Evolutionary conservation across 2,888 invertebrate species (phyloP), one percentile per base, ranked within the genome.

Genomic region (Carpatolechia fugitivella): DNA sequence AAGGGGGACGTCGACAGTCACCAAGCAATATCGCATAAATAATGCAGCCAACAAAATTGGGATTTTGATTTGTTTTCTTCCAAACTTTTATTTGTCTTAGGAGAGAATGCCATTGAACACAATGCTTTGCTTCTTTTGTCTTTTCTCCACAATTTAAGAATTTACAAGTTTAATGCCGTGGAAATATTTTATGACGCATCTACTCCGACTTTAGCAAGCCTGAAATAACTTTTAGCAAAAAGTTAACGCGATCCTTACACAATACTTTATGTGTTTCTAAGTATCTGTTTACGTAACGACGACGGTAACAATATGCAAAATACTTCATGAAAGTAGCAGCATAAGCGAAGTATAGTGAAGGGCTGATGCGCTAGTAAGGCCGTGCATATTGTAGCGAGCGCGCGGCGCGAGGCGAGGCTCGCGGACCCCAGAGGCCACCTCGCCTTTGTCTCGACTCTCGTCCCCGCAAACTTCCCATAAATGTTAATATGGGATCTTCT

Each of bases 401-500:
- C 56, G 50, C 50, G 56, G 38, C 51, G 53, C 57, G 52, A 47
- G 59, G 64, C 64, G 59, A 64, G 60, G 64, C 64, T 65, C 79
- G 78, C 69, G 73, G 69, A 70, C 73, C 73, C 74, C 77, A 70
- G 68, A 66, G 63, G 61, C 64, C 61, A 60, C 68, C 72, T 70
- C 66, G 82, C 80, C 80, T 85, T 88, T 90, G 89, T 89, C 82
- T 89, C 82, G 82, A 82, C 78, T 89, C 82, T 88, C 82, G 82
- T 83, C 78, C 80, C 85, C 86, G 85, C 89, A 90, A 90, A 90
- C 86, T 88, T 85, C 87, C 89, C 88, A 90, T 90, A 90, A 90
- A 89, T 90, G 90, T 90, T 90, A 90, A 90, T 90, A 90, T 88
- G 90, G 90, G 89, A 88, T 85, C 84, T 84, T 80, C 85, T 83